Conservation (phyloP, 2,797 vertebrate genomes). For the Pelodytes ibericus region DNA sequence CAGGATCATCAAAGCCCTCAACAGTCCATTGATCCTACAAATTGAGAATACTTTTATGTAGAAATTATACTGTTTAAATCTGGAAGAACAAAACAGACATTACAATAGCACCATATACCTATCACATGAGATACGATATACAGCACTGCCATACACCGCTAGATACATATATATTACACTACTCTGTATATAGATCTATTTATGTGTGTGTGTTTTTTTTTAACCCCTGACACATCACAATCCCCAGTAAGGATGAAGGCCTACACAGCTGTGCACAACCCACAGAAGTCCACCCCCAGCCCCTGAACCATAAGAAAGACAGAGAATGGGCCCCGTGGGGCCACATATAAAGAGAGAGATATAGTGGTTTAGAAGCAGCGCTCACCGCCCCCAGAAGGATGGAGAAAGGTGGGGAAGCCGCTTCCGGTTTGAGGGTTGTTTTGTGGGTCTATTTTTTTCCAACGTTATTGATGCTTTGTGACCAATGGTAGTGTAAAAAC, state of each 20-base stretch:
- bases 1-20: too few species aligned
- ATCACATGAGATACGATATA: neutral
- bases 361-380: conserved; percentile 23
- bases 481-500: conserved; percentile 15
- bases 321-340: neutral
- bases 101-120: too few species aligned
- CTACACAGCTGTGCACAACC: neutral
- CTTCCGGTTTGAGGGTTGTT: conserved; percentile 48
- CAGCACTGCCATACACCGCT: neutral
- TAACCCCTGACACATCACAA: too few species aligned
- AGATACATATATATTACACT: too few species aligned
- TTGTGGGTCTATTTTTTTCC: conserved; percentile 32
- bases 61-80: too few species aligned
- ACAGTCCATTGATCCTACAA: too few species aligned
- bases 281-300: neutral
- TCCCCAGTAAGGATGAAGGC: neutral
- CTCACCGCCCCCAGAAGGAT: conserved; percentile 49
- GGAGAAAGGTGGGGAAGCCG: conserved; percentile 35
- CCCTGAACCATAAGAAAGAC: neutral
- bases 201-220: too few species aligned
- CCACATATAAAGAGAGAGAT: neutral
- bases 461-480: conserved; percentile 13
- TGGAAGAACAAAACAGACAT: too few species aligned
- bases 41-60: too few species aligned
- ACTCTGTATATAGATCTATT: too few species aligned